phyloP scores from a whole-genome alignment of 2,888 invertebrate genomes.

The Alloplasta piceator region DNA sequence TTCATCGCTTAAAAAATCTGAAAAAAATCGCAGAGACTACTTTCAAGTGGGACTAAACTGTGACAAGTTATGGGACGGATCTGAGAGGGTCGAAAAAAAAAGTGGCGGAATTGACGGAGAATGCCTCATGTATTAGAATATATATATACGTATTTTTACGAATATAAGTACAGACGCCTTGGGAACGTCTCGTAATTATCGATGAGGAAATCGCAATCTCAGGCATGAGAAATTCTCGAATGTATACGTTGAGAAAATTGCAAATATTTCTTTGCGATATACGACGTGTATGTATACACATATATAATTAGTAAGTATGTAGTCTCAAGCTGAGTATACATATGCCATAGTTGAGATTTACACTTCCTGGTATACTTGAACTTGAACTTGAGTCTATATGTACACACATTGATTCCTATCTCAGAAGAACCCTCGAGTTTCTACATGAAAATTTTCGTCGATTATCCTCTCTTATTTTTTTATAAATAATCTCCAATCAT shows the following conservation, averaged over 20 bases:
- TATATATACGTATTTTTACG: not conserved
- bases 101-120: no score
- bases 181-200: slow-evolving; percentile 51
- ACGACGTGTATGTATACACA: not conserved
- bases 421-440: no score
- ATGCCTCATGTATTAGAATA: not conserved
- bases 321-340: not conserved
- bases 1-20: no score
- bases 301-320: not conserved
- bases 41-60: no score
- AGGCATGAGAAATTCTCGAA: not conserved
- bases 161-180: slow-evolving; percentile 12
- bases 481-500: not conserved
- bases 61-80: no score
- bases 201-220: slow-evolving; percentile 59
- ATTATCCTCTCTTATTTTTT: not conserved
- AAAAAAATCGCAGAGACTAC: no score
- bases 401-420: not conserved
- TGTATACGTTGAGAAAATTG: slow-evolving; percentile 42
- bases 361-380: slow-evolving; percentile 51
- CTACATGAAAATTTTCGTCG: slow-evolving; percentile 1
- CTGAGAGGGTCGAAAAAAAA: no score
- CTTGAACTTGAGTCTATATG: slow-evolving; percentile 54
- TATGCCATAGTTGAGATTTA: slow-evolving; percentile 14
- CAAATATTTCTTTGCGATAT: slow-evolving; percentile 34